These are phyloP conservation scores for Sebastes taczanowskii DNA, from an alignment of 2,797 vertebrate species.

Conservation along the genomic window DNA sequence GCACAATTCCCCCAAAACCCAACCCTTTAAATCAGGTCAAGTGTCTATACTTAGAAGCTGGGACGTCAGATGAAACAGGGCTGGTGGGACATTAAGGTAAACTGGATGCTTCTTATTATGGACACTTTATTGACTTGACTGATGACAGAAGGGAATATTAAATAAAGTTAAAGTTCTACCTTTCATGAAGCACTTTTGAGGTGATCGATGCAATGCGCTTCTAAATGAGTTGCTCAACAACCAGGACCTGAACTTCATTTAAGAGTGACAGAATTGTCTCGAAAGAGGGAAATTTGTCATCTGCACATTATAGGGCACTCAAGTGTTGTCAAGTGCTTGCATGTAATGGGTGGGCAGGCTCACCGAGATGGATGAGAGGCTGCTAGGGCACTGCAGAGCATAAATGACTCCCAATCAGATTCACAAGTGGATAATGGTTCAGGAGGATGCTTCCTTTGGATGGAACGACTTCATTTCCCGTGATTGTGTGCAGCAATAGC, in stretches of 20 bases:
- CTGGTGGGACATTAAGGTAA: conserved; percentile 4
- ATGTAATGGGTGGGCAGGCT: conserved; percentile 47
- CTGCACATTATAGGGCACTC: conserved; percentile 30
- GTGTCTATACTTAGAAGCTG: conserved; percentile 22
- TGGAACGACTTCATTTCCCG: conserved; percentile 12
- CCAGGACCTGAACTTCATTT: conserved; percentile 23
- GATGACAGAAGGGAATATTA: not conserved
- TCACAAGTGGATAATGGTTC: conserved; percentile 63
- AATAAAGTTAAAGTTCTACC: not conserved
- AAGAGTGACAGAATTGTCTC: conserved; percentile 20
- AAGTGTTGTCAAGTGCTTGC: conserved; percentile 36
- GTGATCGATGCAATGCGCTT: not conserved
- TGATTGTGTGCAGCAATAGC: not conserved
- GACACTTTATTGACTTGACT: not conserved
- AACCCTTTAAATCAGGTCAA: conserved; percentile 24
- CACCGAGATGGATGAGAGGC: conserved; percentile 38
- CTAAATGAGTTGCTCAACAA: not conserved
- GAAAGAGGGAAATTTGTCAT: conserved; percentile 33
- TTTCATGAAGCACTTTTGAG: not conserved
- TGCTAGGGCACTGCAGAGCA: conserved; percentile 15
- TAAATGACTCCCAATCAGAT: conserved; percentile 46
- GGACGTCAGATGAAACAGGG: not conserved
- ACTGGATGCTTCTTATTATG: not conserved
- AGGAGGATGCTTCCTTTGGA: conserved; percentile 27
- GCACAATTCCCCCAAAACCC: not conserved